Conservation (phyloP, 2,797 vertebrate species). For the Anisognathus igniventris region DNA sequence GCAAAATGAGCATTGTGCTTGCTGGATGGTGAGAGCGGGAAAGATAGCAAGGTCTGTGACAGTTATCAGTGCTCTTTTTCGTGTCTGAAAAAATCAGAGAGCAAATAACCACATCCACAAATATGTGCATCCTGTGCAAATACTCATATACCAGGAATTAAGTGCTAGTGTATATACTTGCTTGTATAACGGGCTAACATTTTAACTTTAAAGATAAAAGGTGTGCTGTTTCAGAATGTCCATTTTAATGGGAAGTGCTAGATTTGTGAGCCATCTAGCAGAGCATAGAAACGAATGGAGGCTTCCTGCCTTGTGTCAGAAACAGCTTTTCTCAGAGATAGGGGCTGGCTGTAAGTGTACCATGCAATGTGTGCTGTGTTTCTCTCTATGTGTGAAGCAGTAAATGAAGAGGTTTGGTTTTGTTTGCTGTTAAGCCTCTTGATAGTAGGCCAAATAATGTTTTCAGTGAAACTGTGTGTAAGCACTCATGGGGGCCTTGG, state of each 20-base stretch:
- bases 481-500: neutral
- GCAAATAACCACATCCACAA: accelerated
- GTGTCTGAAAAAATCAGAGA: neutral
- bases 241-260: neutral
- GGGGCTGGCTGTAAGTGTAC: neutral
- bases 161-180: accelerated
- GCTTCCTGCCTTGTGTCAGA: neutral
- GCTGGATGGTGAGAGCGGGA: neutral
- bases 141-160: neutral
- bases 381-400: neutral
- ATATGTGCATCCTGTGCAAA: neutral
- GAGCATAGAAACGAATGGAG: accelerated
- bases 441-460: neutral
- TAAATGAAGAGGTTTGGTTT: neutral
- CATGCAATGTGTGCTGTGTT: neutral
- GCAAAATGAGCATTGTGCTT: neutral
- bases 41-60: neutral
- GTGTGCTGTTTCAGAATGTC: neutral
- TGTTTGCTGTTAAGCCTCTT: neutral
- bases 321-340: neutral
- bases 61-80: neutral
- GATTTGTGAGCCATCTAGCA: neutral
- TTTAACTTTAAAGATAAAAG: neutral
- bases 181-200: neutral
- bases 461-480: neutral